Evolutionary conservation across 2,888 invertebrate species (phyloP).

Genomic region (Zaprionus bogoriensis): DNA sequence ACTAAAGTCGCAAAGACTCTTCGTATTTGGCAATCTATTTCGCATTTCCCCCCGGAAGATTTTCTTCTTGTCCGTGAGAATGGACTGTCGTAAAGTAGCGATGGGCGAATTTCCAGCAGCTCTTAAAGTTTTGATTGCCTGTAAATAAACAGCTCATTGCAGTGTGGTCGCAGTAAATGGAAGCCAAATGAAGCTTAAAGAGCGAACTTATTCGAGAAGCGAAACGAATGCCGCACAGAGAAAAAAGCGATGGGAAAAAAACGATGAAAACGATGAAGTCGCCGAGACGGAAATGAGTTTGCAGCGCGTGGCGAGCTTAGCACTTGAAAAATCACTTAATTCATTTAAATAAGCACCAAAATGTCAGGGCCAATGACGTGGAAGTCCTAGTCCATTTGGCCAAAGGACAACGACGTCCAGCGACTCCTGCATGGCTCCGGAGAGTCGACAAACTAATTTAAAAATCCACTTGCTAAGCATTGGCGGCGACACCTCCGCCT

Average conservation of each 20-base stretch:
- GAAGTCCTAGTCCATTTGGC: conserved; percentile 58
- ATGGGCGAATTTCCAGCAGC: conserved; percentile 31
- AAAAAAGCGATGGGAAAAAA: no score
- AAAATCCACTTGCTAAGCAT: conserved; percentile 76
- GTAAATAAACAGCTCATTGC: conserved; percentile 64
- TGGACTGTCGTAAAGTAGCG: conserved; percentile 35
- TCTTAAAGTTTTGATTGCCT: conserved; percentile 69
- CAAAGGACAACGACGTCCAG: conserved; percentile 40
- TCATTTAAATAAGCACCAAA: conserved; percentile 78
- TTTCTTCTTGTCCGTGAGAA: conserved; percentile 17
- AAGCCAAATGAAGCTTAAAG: conserved; percentile 56
- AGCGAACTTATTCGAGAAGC: conserved; percentile 7
- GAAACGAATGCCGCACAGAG: not conserved
- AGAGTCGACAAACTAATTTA: conserved; percentile 71
- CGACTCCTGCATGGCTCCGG: conserved; percentile 6
- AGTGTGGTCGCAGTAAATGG: conserved; percentile 43
- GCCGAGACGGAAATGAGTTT: conserved; percentile 70
- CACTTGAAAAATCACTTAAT: conserved; percentile 80
- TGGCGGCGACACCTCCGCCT: conserved; percentile 28
- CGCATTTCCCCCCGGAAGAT: not conserved
- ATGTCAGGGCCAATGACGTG: conserved; percentile 56
- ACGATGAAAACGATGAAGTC: conserved; percentile 12
- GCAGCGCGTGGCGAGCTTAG: conserved; percentile 72
- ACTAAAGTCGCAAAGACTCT: not conserved
- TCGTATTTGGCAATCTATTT: conserved; percentile 9